Evolutionary conservation across 2,797 vertebrate species (phyloP).

Genomic region (Percopsis omiscomaycus): DNA sequence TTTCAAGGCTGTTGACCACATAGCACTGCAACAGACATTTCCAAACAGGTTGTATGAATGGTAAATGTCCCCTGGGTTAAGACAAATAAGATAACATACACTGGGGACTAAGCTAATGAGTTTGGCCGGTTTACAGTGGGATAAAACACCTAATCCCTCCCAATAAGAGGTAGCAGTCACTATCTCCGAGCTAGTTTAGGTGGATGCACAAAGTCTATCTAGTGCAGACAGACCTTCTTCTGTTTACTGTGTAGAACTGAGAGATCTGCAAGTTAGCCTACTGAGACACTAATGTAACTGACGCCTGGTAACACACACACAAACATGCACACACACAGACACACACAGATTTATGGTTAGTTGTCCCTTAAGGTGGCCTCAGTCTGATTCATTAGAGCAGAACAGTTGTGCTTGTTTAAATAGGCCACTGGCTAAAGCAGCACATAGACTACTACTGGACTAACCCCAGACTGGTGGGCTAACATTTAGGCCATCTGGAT

Average conservation of each 20-base stretch:
- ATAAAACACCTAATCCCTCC: slow-evolving; percentile 25
- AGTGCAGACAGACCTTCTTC: slow-evolving; percentile 15
- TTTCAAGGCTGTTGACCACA: slow-evolving; percentile 27
- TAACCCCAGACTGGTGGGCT: not conserved
- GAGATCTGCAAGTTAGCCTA: slow-evolving; percentile 22
- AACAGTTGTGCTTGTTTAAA: slow-evolving; percentile 20
- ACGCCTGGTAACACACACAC: not conserved
- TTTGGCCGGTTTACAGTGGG: slow-evolving; percentile 18
- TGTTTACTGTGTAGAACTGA: slow-evolving; percentile 40
- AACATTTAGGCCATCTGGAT: not conserved
- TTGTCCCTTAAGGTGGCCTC: not conserved
- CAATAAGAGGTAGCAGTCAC: too few relatives aligned
- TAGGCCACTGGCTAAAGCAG: slow-evolving; percentile 8
- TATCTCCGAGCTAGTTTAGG: slow-evolving; percentile 11
- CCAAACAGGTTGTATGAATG: slow-evolving; percentile 46
- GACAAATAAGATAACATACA: slow-evolving; percentile 50
- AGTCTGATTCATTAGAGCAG: slow-evolving; percentile 23
- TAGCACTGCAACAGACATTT: slow-evolving; percentile 23
- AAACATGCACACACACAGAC: slow-evolving; percentile 8
- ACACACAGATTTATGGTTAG: slow-evolving; percentile 2
- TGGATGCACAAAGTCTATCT: too few relatives aligned
- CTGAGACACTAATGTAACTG: slow-evolving; percentile 19
- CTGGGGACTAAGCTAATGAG: slow-evolving; percentile 54
- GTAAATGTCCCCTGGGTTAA: slow-evolving; percentile 49
- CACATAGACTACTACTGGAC: not conserved